phyloP scores from a whole-genome alignment of 2,113 vertebrate genomes.

The Beaufortia kweichowensis region DNA sequence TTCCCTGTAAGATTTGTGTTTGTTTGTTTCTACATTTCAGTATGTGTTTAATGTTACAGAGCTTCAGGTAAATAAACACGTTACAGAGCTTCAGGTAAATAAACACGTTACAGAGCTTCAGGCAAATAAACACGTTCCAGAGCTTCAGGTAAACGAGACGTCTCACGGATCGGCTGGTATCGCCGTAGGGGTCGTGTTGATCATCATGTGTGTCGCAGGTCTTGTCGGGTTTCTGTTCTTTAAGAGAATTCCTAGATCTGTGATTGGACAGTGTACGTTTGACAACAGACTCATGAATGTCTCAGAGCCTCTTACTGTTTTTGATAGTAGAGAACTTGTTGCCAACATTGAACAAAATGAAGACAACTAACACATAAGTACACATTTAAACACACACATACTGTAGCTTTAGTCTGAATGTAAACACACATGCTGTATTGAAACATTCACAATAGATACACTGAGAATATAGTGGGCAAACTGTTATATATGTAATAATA shows the following conservation, averaged over 20 bases:
- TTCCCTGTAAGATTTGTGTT: background rate
- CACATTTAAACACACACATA: too few species aligned
- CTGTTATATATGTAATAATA: too few species aligned
- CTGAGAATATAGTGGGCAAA: too few species aligned
- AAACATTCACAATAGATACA: too few species aligned
- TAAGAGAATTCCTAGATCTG: slow-evolving; percentile 71
- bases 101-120: slow-evolving; percentile 58
- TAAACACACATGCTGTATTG: too few species aligned
- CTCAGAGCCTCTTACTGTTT: slow-evolving; percentile 58
- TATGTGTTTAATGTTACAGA: slow-evolving; percentile 52
- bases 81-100: slow-evolving; percentile 55
- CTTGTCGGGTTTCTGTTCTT: slow-evolving; percentile 80
- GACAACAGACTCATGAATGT: slow-evolving; percentile 90
- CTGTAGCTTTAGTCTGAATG: too few species aligned
- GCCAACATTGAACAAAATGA: slow-evolving; percentile 92
- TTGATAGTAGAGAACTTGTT: slow-evolving; percentile 86
- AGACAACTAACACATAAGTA: slow-evolving; percentile 66
- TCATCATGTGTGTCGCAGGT: slow-evolving; percentile 72
- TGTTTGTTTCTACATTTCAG: background rate
- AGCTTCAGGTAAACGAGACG: slow-evolving; percentile 44
- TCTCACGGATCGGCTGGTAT: slow-evolving; percentile 69
- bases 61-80: too few species aligned
- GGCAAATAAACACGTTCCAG: too few species aligned
- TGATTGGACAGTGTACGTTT: slow-evolving; percentile 76
- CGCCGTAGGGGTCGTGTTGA: slow-evolving; percentile 73